Conservation (phyloP, 2,888 invertebrate species). For the Phengaris arion region DNA sequence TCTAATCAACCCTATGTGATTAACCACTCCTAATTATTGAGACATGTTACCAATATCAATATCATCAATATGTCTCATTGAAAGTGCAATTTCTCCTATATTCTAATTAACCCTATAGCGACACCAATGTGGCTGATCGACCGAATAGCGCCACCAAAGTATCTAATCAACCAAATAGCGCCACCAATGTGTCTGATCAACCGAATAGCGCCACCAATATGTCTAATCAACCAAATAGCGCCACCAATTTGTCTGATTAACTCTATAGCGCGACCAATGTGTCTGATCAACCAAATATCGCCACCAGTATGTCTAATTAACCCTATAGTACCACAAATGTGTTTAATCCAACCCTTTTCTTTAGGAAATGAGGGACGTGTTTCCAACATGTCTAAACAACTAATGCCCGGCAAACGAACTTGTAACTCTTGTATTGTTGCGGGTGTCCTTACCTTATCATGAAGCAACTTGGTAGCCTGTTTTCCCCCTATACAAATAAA, state of each 20-base stretch:
- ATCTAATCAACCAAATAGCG: not conserved
- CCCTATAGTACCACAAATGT: too few species aligned
- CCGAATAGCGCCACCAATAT: not conserved
- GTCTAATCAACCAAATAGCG: not conserved
- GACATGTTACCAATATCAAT: not conserved
- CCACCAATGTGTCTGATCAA: not conserved
- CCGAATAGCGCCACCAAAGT: not conserved
- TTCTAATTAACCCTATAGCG: not conserved
- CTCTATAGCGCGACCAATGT: not conserved
- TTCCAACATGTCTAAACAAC: not conserved
- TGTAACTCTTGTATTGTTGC: too few species aligned
- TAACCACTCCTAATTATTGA: too few species aligned
- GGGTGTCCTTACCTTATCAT: not conserved
- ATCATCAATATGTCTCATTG: not conserved
- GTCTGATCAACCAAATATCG: not conserved
- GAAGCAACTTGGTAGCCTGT: not conserved
- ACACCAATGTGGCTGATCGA: not conserved
- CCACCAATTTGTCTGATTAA: not conserved
- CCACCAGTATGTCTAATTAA: not conserved
- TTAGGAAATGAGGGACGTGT: not conserved
- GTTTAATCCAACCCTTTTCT: too few species aligned
- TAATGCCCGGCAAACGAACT: too few species aligned
- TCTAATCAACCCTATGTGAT: too few species aligned
- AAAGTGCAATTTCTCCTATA: too few species aligned
- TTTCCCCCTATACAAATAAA: too few species aligned